Conservation (phyloP, 2,797 vertebrate species). For the Anguilla megastoma region DNA sequence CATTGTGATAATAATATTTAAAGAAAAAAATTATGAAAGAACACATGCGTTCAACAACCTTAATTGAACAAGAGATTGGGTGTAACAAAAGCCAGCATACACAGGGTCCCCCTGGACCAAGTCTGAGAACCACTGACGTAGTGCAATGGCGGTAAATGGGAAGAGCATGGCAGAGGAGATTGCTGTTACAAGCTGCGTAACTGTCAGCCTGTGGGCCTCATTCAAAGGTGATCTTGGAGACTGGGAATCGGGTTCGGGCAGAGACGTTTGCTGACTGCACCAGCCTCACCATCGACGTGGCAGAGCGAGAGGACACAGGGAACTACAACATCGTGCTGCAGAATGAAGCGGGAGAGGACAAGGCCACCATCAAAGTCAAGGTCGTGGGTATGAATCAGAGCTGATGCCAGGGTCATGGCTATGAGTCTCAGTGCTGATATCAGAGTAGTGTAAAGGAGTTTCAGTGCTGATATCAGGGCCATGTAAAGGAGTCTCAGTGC, state of each 20-base stretch:
- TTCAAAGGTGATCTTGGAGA: conserved; percentile 84
- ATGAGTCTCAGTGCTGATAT: background rate
- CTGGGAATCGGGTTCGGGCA: conserved; percentile 81
- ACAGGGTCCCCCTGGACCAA: background rate
- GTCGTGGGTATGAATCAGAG: conserved; percentile 85
- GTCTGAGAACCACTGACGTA: background rate
- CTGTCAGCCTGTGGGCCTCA: background rate
- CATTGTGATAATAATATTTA: no score
- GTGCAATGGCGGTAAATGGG: background rate
- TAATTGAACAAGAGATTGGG: no score
- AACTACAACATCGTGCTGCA: conserved; percentile 91
- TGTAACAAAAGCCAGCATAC: background rate
- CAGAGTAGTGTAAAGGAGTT: background rate
- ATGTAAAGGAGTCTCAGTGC: background rate
- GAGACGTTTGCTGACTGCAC: conserved; percentile 89
- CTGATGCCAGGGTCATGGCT: background rate
- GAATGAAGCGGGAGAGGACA: conserved; percentile 94
- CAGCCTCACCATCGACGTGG: conserved; percentile 88
- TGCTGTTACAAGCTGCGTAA: no score
- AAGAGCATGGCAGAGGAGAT: background rate
- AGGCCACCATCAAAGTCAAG: conserved; percentile 88
- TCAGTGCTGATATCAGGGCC: background rate
- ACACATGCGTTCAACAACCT: no score
- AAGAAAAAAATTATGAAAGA: no score
- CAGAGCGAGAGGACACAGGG: conserved; percentile 90